Conservation (phyloP, 1,140 invertebrate genomes). For the Carcinoscorpius rotundicauda region DNA sequence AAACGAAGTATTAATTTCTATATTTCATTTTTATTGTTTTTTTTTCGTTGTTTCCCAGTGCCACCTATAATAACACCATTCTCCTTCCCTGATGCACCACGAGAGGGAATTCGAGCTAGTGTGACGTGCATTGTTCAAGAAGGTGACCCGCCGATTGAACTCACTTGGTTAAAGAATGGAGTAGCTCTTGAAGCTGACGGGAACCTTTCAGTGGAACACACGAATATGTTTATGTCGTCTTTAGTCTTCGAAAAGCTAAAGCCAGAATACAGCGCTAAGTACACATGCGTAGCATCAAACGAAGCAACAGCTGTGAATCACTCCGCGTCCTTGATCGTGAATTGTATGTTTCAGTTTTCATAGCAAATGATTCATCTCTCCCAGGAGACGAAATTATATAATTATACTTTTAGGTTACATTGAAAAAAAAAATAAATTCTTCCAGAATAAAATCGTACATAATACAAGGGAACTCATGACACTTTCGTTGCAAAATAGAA, state of each 20-base stretch:
- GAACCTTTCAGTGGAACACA: constrained; percentile 18
- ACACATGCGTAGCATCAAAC: constrained; percentile 37
- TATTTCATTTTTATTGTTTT: not conserved
- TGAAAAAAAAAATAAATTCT: too few relatives aligned
- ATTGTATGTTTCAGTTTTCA: constrained; percentile 25
- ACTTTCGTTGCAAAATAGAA: too few relatives aligned
- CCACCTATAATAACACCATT: constrained; percentile 47
- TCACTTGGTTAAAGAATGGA: constrained; percentile 47
- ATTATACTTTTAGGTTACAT: too few relatives aligned
- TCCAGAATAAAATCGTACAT: too few relatives aligned
- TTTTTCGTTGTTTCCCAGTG: constrained; percentile 31
- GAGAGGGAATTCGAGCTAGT: constrained; percentile 43
- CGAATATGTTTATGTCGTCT: constrained; percentile 22
- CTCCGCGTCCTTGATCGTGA: constrained; percentile 32
- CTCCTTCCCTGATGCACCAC: constrained; percentile 44
- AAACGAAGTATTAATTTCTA: not conserved
- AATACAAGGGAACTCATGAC: too few relatives aligned
- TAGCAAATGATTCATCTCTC: too few relatives aligned
- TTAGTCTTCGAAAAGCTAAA: constrained; percentile 33
- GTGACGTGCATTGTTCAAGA: constrained; percentile 31
- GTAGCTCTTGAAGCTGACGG: constrained; percentile 41
- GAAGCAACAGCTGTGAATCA: constrained; percentile 32
- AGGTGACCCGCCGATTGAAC: constrained; percentile 38
- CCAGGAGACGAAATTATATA: too few relatives aligned
- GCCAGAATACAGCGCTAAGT: constrained; percentile 35